Conservation (phyloP, 1,140 invertebrate species). For the Theocolax elegans region DNA sequence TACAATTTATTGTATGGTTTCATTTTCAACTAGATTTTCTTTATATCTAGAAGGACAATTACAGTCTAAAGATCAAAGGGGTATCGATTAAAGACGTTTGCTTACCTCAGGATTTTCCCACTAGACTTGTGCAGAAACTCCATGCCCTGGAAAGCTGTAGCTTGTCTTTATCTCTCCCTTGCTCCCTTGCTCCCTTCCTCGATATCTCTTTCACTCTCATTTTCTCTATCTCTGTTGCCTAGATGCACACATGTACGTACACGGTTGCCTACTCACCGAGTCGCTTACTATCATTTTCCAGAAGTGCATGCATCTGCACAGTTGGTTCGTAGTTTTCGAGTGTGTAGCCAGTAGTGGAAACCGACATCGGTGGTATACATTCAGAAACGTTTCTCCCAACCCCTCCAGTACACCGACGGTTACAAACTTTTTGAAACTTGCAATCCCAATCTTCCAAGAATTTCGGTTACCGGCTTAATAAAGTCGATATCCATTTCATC, state of each 20-base stretch:
- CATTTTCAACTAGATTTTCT: too few species aligned
- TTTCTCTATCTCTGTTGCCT: neutral
- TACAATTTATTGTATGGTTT: too few species aligned
- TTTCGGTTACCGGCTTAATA: neutral
- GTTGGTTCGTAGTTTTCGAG: neutral
- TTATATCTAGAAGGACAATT: neutral
- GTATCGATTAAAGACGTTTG: neutral
- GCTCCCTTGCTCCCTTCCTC: neutral
- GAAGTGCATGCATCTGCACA: neutral
- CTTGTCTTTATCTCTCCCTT: neutral
- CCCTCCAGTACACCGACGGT: neutral
- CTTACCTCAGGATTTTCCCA: neutral
- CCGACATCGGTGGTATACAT: neutral
- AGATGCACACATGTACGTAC: neutral
- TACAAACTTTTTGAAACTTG: constrained; percentile 4
- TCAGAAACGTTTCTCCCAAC: neutral
- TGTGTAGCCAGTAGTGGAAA: neutral
- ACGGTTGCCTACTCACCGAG: too few species aligned
- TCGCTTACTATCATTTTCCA: neutral
- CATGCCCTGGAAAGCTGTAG: too few species aligned
- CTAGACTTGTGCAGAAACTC: neutral
- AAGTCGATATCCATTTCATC: neutral
- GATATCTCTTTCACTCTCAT: neutral
- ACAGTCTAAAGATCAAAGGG: neutral
- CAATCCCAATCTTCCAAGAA: neutral